Evolutionary conservation across 2,113 vertebrate species (phyloP), one percentile per base, ranked within the genome.

Genomic region (Rutilus rutilus): DNA sequence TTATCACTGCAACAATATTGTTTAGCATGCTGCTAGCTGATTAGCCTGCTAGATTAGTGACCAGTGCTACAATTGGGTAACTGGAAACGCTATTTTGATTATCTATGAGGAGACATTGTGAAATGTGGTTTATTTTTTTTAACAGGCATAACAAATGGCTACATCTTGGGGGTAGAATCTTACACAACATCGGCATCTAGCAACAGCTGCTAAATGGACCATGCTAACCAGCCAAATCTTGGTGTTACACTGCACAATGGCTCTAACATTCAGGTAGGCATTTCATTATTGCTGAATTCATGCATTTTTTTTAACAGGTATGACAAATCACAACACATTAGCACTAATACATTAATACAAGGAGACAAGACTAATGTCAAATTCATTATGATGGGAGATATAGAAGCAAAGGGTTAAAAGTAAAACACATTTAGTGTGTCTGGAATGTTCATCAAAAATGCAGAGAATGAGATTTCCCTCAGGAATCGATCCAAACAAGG

Each of bases 401-500:
- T 8, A 60, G 21, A 60, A n/a, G 15, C 62, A 64, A 12, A 25
- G 25, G 5, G 12, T 42, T 71, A 12, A 71, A 71, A 23, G 21
- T 10, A 77, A 82, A 50, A 77, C 69, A 62, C 23, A 59, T 82
- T 71, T 60, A 64, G 36, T 54, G 33, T 25, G 47, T 23, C 25
- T 4, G 5, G 5, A 50, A 54, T 36, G 52, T 54, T 54, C 15
- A 75, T 76, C 39, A 76, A 5, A 4, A 78, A 87, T 33, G 60
- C 33, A 50, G 27, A 81, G 33, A 81, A 42, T 54, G 30, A 59
- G 45, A 82, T 82, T 57, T 67, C 80, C 52, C 74, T 25, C 59
- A 83, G 69, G 54, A 30, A 77, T 36, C 2, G 80, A 14, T 81
- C 33, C 59, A 17, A 47, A 27, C 36, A 50, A 73, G 67, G 59